phyloP scores from a whole-genome alignment of 1,140 invertebrate genomes.

The Rhopalosiphum padi region DNA sequence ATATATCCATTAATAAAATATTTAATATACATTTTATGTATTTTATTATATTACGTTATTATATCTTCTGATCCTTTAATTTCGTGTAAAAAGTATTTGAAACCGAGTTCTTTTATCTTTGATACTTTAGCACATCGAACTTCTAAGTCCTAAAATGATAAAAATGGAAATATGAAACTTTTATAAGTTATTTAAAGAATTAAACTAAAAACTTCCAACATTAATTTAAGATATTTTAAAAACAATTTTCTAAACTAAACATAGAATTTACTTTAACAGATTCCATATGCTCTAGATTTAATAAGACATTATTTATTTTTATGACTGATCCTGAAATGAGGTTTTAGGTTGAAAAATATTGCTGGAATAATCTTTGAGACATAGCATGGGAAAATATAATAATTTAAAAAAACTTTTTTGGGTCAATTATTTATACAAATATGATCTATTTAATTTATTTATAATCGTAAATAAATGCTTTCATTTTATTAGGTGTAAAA shows the following conservation, averaged over 20 bases:
- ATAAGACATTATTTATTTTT: background rate
- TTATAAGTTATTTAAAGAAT: background rate
- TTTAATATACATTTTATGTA: background rate
- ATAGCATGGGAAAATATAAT: too few species aligned
- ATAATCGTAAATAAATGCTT: too few species aligned
- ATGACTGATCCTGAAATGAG: too few species aligned
- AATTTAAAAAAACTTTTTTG: too few species aligned
- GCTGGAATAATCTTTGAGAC: too few species aligned
- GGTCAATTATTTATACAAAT: too few species aligned
- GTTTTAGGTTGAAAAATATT: too few species aligned
- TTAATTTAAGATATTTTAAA: background rate
- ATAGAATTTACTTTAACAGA: background rate
- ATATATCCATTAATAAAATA: background rate
- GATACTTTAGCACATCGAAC: constrained; percentile 32
- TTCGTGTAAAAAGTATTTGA: constrained; percentile 50
- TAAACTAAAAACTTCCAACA: background rate
- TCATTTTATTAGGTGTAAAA: too few species aligned
- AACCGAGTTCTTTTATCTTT: constrained; percentile 48
- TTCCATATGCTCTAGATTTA: background rate
- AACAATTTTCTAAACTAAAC: background rate
- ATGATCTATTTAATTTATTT: too few species aligned
- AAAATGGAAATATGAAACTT: background rate
- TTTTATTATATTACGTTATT: constrained; percentile 29
- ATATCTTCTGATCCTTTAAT: constrained; percentile 49
- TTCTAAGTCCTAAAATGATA: constrained; percentile 39